These are phyloP conservation scores for Serilophus lunatus DNA, from an alignment of 2,113 vertebrate genomes.

Conservation along the genomic window DNA sequence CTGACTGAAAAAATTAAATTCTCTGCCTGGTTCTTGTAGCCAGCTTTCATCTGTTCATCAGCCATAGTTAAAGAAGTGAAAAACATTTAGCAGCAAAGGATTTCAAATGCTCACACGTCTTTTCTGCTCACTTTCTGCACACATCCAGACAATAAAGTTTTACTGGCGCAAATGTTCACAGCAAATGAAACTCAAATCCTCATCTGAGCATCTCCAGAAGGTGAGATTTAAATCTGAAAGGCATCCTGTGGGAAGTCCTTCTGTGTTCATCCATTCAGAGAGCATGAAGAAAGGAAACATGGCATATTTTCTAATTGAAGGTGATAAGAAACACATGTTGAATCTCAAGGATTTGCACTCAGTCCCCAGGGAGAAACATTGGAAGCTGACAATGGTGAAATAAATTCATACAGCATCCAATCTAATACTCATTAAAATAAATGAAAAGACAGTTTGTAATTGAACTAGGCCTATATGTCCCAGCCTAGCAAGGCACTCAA, in stretches of 20 bases:
- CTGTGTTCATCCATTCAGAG: not conserved
- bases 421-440: slow-evolving; percentile 19
- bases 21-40: not conserved
- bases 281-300: not conserved
- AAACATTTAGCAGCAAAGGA: not conserved
- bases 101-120: not conserved
- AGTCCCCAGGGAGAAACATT: not conserved
- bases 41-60: not conserved
- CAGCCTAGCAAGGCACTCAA: not conserved
- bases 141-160: not conserved
- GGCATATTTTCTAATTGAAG: not conserved
- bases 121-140: not conserved
- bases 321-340: not conserved
- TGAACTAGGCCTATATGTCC: not conserved
- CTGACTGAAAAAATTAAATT: not conserved
- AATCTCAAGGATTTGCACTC: slow-evolving; percentile 11
- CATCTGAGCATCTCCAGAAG: not conserved
- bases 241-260: not conserved
- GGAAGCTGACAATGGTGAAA: not conserved
- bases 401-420: not conserved
- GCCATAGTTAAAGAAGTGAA: not conserved
- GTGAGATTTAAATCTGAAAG: slow-evolving; percentile 32
- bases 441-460: not conserved
- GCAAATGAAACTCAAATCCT: not conserved
- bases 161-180: not conserved